A percentile compares a stretch with the other conserved stretches of the same genome.
phyloP scores from a whole-genome alignment of 1,140 invertebrate species.

The Bombyx mori region DNA sequence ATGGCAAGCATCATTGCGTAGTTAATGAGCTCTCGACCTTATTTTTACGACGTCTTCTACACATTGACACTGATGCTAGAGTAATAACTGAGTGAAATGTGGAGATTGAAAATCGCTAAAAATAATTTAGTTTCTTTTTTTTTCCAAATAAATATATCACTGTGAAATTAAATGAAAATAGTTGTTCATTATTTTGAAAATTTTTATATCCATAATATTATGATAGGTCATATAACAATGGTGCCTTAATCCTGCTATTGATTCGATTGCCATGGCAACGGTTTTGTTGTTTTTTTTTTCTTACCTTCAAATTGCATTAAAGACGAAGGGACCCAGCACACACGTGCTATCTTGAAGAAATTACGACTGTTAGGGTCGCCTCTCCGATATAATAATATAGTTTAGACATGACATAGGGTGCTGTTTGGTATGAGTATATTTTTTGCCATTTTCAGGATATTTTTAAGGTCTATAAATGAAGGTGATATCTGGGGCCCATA shows the following conservation, averaged over 20 bases:
- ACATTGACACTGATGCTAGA: background rate
- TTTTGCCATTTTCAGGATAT: too few relatives aligned
- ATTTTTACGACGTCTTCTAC: background rate
- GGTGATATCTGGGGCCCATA: too few relatives aligned
- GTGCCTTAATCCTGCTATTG: slow-evolving; percentile 14
- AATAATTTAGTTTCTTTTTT: too few relatives aligned
- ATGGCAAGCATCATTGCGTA: too few relatives aligned
- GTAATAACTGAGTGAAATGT: background rate
- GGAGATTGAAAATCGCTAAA: background rate
- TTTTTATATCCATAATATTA: too few relatives aligned
- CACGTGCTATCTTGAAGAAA: slow-evolving; percentile 53
- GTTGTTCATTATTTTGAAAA: too few relatives aligned
- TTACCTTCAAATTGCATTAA: slow-evolving; percentile 35
- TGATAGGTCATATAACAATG: too few relatives aligned
- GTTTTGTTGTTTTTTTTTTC: slow-evolving; percentile 32
- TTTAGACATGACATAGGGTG: slow-evolving; percentile 39
- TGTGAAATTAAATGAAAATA: too few relatives aligned
- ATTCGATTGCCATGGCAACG: slow-evolving; percentile 12
- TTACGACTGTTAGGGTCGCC: slow-evolving; percentile 30
- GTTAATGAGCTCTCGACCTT: background rate
- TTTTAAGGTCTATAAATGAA: too few relatives aligned
- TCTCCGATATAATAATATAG: slow-evolving; percentile 26
- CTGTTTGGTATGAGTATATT: too few relatives aligned
- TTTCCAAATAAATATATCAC: too few relatives aligned
- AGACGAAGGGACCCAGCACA: slow-evolving; percentile 18